phyloP scores from a whole-genome alignment of 2,113 vertebrate genomes.

The Echinops telfairi region DNA sequence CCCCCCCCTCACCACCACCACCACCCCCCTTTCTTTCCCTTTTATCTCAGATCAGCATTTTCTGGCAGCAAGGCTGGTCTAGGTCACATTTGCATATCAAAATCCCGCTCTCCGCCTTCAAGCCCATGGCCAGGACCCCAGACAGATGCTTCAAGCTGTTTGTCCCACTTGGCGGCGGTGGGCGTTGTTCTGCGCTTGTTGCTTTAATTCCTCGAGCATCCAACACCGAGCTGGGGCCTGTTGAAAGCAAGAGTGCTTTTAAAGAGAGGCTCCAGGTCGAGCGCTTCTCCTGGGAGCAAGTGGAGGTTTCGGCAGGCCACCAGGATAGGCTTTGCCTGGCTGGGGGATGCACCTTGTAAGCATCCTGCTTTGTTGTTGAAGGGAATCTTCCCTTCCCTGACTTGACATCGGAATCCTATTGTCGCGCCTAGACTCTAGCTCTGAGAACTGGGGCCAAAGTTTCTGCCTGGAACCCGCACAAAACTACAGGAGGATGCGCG shows the following conservation, averaged over 20 bases:
- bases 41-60: constrained; percentile 92
- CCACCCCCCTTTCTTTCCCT: constrained; percentile 72
- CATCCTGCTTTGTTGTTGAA: too few species aligned
- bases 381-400: neutral
- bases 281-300: neutral
- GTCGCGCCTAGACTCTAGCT: neutral
- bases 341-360: neutral
- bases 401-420: neutral
- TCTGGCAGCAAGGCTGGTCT: constrained; percentile 85
- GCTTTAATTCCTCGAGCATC: constrained; percentile 79
- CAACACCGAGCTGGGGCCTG: constrained; percentile 36
- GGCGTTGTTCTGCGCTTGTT: constrained; percentile 30
- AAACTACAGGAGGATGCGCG: neutral
- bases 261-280: neutral
- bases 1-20: too few species aligned
- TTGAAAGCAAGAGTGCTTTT: constrained; percentile 42
- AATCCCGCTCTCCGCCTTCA: constrained; percentile 84
- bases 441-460: neutral
- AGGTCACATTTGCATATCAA: constrained; percentile 90
- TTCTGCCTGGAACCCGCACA: neutral
- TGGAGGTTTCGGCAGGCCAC: accelerated
- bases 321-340: accelerated
- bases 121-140: constrained; percentile 81
- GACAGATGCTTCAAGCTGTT: constrained; percentile 63
- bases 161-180: constrained; percentile 71